Percentiles rank a stretch among this genome's conserved stretches.
phyloP scores from a whole-genome alignment of 2,888 invertebrate genomes.

The Mythimna vitellina region DNA sequence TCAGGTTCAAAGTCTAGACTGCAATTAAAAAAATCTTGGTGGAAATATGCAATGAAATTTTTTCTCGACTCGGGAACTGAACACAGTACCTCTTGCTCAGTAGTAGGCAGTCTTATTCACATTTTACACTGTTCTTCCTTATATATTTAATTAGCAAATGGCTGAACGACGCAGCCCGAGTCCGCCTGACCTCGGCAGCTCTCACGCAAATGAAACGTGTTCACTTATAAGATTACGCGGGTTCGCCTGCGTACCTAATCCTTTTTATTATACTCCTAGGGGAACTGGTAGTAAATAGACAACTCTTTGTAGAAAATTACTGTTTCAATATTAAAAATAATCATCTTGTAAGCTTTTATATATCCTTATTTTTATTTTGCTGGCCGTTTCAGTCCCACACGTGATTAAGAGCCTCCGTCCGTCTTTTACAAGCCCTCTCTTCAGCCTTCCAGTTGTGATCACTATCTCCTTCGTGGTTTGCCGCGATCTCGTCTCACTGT shows the following conservation, averaged over 20 bases:
- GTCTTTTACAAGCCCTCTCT: too few species aligned
- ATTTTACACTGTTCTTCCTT: neutral
- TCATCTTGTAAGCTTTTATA: neutral
- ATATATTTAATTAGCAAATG: slow-evolving; percentile 24
- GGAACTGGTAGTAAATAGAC: slow-evolving; percentile 22
- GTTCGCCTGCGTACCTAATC: slow-evolving; percentile 4
- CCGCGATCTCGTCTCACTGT: too few species aligned
- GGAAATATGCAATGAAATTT: neutral
- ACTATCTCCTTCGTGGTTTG: too few species aligned
- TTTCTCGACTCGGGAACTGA: neutral
- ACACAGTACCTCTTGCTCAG: neutral
- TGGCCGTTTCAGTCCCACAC: too few species aligned
- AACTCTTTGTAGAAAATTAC: neutral
- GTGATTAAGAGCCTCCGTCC: too few species aligned
- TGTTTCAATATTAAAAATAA: neutral
- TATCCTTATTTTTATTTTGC: too few species aligned
- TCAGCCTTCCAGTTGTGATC: too few species aligned
- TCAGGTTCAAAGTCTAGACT: too few species aligned
- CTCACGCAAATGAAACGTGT: slow-evolving; percentile 26
- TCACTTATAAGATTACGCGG: slow-evolving; percentile 34
- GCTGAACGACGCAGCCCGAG: neutral
- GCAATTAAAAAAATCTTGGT: too few species aligned
- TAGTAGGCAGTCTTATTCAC: neutral
- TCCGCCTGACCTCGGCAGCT: slow-evolving; percentile 10
- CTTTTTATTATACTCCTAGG: neutral